Conservation (phyloP, 2,113 vertebrate species). For the Chlamydotis undulata region DNA sequence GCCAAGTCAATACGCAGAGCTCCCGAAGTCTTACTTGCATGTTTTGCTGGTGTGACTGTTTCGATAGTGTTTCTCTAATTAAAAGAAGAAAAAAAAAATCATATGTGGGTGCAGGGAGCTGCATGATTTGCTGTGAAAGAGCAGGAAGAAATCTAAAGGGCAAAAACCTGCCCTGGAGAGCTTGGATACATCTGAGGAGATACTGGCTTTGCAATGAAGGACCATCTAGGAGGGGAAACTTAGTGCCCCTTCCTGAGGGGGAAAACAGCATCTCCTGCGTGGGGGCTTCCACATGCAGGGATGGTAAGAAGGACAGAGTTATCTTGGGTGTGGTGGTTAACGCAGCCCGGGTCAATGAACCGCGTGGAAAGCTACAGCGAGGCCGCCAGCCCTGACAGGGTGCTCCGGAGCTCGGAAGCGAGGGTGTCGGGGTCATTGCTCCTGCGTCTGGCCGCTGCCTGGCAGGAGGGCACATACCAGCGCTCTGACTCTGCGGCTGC, state of each 20-base stretch:
- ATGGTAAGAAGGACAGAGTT: neutral
- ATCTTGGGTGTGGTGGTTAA: neutral
- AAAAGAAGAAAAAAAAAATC: neutral
- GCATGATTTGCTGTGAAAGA: neutral
- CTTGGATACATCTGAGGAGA: neutral
- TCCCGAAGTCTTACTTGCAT: neutral
- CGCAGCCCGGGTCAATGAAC: neutral
- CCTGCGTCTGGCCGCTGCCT: accelerated
- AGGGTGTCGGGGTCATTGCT: neutral
- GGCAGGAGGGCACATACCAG: neutral
- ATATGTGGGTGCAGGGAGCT: neutral
- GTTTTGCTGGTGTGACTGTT: neutral
- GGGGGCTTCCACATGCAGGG: neutral
- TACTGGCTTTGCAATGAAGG: neutral
- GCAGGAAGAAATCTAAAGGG: neutral
- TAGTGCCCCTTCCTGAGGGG: neutral
- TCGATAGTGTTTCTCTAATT: neutral
- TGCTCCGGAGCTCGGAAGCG: neutral
- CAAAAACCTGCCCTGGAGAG: neutral
- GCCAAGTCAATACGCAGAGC: neutral
- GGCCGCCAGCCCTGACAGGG: neutral
- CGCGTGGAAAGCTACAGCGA: neutral
- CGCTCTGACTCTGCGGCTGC: neutral
- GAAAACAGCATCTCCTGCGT: accelerated
- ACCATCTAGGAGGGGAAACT: neutral